Base-by-base conservation (phyloP, 2,797 vertebrate species). In the Balearica regulorum region DNA sequence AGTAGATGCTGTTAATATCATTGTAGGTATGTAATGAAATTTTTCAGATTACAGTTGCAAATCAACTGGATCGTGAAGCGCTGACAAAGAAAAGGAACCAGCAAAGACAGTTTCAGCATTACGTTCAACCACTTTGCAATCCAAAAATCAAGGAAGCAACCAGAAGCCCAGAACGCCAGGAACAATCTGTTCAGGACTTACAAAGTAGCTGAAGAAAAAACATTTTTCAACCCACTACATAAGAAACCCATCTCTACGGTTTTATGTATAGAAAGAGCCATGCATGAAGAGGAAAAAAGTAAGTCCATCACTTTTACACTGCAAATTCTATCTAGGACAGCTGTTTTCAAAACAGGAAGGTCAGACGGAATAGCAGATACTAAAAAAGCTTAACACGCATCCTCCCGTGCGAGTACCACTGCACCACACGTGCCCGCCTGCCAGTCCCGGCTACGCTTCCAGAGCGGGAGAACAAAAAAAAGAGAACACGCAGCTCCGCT, bases 31-130 rank as follows among this genome's bases (percentile, higher is more conserved):
- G 2, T 6, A 31, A 48, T 5, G 4, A 20, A 12, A 46, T 55
- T 29, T 54, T 77, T 71, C 37, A 65, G 25, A 22, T 29, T 28
- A 44, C 17, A 20, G 83, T 51, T 73, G 43, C 44, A 46, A 31
- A 57, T 1, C 1, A 39, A 31, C 37, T 15, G 10, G 53, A 43
- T 64, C 17, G 12, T 0, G 1, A 73, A 70, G 7, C 1, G 0
- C 2, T 8, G 3, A 49, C 25, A 31, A 73, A 55, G 39, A 33
- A 77, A 83, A 85, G 5, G 16, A 12, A 53, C 26, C 10, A 54
- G 37, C 26, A 68, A 75, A 49, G 58, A 57, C 3, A 44, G 18
- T 24, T 70, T 33, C 33, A 22, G 24, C 44, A 41, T 22, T 53
- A 7, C 0, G 3, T 26, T 61, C 76, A 20, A 82, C 71, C 14